A percentile compares a stretch with the other conserved stretches of the same genome.
These are phyloP conservation scores for Lasioglossum marginatum DNA, from an alignment of 2,888 invertebrate species.

Conservation along the genomic window DNA sequence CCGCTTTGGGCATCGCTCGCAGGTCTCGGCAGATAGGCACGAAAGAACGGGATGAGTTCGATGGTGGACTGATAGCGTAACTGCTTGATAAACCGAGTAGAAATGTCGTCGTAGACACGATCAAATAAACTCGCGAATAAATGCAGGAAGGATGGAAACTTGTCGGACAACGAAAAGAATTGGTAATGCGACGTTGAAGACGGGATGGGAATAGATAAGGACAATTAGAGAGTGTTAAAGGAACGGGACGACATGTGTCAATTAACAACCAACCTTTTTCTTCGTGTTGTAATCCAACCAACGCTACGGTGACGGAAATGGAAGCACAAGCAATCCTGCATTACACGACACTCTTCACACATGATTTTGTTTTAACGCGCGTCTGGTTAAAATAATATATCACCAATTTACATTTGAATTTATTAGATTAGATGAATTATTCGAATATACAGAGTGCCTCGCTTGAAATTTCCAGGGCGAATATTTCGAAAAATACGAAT, in stretches of 20 bases:
- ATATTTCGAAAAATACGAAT: background rate
- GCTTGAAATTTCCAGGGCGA: too few species aligned
- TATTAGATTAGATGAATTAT: background rate
- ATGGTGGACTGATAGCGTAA: slow-evolving; percentile 28
- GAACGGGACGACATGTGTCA: slow-evolving; percentile 15
- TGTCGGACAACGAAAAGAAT: slow-evolving; percentile 6
- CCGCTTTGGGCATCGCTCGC: slow-evolving; percentile 16
- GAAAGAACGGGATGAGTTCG: background rate
- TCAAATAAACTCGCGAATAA: slow-evolving; percentile 7
- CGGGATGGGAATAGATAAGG: slow-evolving; percentile 23
- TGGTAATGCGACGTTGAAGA: background rate
- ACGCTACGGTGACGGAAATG: background rate
- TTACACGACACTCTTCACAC: background rate
- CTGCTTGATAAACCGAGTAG: slow-evolving; percentile 29
- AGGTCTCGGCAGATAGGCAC: slow-evolving; percentile 5
- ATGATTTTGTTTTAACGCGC: background rate
- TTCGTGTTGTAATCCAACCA: background rate
- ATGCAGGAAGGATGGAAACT: background rate
- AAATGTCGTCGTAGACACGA: slow-evolving; percentile 20
- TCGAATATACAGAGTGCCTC: background rate
- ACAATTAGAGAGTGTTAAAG: slow-evolving; percentile 19
- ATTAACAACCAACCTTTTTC: background rate
- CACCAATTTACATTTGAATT: background rate
- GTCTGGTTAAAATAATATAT: background rate
- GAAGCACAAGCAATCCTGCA: background rate